A percentile compares a stretch with the other conserved stretches of the same genome.
These are phyloP conservation scores for Cheilosia vulpina DNA, from an alignment of 2,888 invertebrate species.

Conservation along the genomic window DNA sequence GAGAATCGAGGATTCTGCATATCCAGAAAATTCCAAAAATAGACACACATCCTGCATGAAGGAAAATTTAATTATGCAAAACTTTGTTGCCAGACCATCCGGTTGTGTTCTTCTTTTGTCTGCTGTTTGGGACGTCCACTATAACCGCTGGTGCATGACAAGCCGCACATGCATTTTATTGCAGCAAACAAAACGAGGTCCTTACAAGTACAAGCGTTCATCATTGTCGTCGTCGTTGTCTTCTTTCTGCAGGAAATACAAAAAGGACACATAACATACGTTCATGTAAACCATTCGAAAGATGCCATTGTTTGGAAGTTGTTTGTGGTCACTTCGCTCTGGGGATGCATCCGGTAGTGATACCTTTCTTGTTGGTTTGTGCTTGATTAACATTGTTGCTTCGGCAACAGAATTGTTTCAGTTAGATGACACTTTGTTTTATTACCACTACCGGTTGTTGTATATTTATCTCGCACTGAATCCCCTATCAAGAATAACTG, in stretches of 20 bases:
- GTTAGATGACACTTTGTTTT: slow-evolving; percentile 18
- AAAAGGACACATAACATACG: slow-evolving; percentile 19
- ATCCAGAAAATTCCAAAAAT: slow-evolving; percentile 44
- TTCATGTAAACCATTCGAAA: neutral
- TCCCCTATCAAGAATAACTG: neutral
- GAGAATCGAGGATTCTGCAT: slow-evolving; percentile 13
- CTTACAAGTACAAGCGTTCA: neutral
- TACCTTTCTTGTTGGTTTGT: neutral
- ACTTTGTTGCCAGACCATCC: slow-evolving; percentile 43
- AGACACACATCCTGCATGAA: slow-evolving; percentile 19
- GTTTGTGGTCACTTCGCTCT: slow-evolving; percentile 14
- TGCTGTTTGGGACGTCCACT: slow-evolving; percentile 1
- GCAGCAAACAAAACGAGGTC: slow-evolving; percentile 21
- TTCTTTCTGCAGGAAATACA: slow-evolving; percentile 20
- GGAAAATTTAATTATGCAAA: slow-evolving; percentile 64
- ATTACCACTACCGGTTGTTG: neutral
- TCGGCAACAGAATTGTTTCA: neutral
- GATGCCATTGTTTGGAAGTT: neutral
- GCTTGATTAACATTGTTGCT: slow-evolving; percentile 25
- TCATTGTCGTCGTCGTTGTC: slow-evolving; percentile 6
- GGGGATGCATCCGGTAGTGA: slow-evolving; percentile 4
- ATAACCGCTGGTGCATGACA: slow-evolving; percentile 16
- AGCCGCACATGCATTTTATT: slow-evolving; percentile 22
- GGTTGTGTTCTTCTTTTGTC: slow-evolving; percentile 2
- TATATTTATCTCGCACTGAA: neutral